Conservation (phyloP, 2,797 vertebrate species). For the Fundulus diaphanus region DNA sequence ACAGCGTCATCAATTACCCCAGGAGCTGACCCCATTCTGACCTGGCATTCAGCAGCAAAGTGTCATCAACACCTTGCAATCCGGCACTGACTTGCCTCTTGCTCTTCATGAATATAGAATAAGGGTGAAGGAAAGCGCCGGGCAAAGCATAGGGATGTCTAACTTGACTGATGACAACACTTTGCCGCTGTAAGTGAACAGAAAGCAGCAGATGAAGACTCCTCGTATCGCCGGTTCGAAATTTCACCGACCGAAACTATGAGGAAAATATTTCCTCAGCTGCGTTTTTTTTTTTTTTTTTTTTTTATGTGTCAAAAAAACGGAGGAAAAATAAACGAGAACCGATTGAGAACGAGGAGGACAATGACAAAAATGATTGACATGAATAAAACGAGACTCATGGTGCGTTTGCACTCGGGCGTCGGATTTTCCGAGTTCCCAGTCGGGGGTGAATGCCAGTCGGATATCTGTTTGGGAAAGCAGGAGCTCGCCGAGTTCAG, state of each 20-base stretch:
- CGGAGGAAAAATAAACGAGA: background rate
- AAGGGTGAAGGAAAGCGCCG: slow-evolving; percentile 41
- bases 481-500: background rate
- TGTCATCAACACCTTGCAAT: slow-evolving; percentile 26
- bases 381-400: background rate
- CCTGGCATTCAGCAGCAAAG: slow-evolving; percentile 19
- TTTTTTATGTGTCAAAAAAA: background rate
- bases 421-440: background rate
- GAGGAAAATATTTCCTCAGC: background rate
- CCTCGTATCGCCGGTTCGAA: background rate
- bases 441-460: background rate
- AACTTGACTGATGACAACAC: background rate
- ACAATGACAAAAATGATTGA: background rate
- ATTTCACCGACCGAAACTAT: background rate
- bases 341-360: background rate
- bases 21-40: slow-evolving; percentile 24
- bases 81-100: slow-evolving; percentile 17
- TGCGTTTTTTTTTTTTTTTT: background rate
- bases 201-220: slow-evolving; percentile 21
- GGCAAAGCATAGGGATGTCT: slow-evolving; percentile 24
- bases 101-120: slow-evolving; percentile 65
- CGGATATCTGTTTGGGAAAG: background rate
- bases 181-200: background rate
- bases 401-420: background rate
- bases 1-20: background rate